Evolutionary conservation across 1,140 invertebrate species (phyloP), one percentile per base, ranked within the genome.

Genomic region (Caenorhabditis briggsae): DNA sequence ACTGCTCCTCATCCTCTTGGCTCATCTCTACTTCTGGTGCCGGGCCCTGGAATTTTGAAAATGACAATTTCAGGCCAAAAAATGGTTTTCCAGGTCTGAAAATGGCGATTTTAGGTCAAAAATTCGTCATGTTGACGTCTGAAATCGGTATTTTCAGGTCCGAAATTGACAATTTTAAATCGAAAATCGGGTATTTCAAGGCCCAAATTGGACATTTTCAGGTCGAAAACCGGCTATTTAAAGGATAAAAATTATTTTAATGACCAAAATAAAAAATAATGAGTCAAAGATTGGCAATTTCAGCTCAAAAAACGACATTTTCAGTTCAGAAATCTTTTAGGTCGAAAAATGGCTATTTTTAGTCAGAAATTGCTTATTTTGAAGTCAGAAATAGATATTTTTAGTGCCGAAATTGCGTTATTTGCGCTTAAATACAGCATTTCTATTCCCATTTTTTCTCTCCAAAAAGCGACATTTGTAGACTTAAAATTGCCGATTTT

Each of bases 1-100:
- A 58, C 25, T 87, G 56, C 16, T 87, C 86, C 48, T 87, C 78
- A 7, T 82, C 59, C 9, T 70, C 82, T 48, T 64, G 78, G n/a
- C 25, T 33, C 55, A 87, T 55, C 11, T 87, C 59, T 18, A 87
- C 50, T 41, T 87, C 86, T 43, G 86, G 82, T 7, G 82, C 48
- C 18, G n/a, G 43, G 23, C 70, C 86, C 82, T 87, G 64, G 23
- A 65, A 65, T 25, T 65, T 25, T 25, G 7, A 25, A 65, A 65
- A 65, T 65, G 1, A 12, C 0, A 23, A 18, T 7, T 1, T 64
- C 41, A 14, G 41, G 23, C 61, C n/a, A 0, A 64, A 64, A 65
- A 25, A 8, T 65, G 11, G 61, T 2, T 65, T 43, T 25, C 7
- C 12, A 6, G 14, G 16, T 11, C 50, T 14, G 9, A 53, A 53